These are phyloP conservation scores for Pemphredon lugubris DNA, from an alignment of 2,888 invertebrate genomes.

Conservation along the genomic window DNA sequence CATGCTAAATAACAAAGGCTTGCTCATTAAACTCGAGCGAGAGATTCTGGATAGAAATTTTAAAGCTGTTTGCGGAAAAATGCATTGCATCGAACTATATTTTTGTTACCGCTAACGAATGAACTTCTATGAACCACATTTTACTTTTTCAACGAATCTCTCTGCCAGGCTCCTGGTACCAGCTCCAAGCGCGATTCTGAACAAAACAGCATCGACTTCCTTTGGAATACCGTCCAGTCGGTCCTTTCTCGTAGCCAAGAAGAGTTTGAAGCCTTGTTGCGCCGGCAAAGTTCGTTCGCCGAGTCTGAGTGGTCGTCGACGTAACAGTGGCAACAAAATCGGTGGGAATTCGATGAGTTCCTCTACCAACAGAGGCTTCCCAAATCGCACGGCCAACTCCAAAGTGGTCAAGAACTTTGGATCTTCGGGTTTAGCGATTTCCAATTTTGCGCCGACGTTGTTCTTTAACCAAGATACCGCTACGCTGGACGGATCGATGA, in stretches of 20 bases:
- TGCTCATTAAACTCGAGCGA: too few relatives aligned
- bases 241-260: slow-evolving; percentile 88
- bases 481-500: slow-evolving; percentile 94
- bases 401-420: slow-evolving; percentile 88
- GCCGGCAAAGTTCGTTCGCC: slow-evolving; percentile 74
- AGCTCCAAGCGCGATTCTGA: slow-evolving; percentile 73
- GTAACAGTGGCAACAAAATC: slow-evolving; percentile 73
- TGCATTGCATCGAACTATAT: too few relatives aligned
- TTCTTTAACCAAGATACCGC: slow-evolving; percentile 91
- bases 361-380: slow-evolving; percentile 76
- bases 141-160: slow-evolving; percentile 76
- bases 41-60: too few relatives aligned
- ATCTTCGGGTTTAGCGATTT: slow-evolving; percentile 90
- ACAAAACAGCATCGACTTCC: slow-evolving; percentile 77
- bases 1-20: too few relatives aligned
- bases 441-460: slow-evolving; percentile 87
- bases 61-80: too few relatives aligned
- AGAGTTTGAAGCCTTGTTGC: slow-evolving; percentile 74
- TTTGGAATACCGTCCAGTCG: slow-evolving; percentile 88
- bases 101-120: too few relatives aligned
- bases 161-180: slow-evolving; percentile 76
- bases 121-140: too few relatives aligned
- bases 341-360: slow-evolving; percentile 75
- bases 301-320: slow-evolving; percentile 70
- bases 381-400: slow-evolving; percentile 88